A percentile compares a stretch with the other conserved stretches of the same genome.
Conservation (phyloP, 2,888 invertebrate genomes). For the Auanema sp. region DNA sequence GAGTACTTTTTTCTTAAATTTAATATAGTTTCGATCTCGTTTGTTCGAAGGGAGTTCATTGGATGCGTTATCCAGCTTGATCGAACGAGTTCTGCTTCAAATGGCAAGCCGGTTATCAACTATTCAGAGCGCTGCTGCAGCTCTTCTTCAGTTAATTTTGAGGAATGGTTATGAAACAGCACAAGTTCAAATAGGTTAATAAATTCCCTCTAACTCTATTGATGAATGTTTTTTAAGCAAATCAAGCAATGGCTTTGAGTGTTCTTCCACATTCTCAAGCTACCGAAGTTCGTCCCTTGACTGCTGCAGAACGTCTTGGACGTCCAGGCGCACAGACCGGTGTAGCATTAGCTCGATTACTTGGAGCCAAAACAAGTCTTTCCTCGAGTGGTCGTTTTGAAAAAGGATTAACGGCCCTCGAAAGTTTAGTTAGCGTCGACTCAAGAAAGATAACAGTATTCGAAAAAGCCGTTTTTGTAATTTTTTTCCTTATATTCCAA, state of each 20-base stretch:
- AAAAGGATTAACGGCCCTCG: slow-evolving; percentile 77
- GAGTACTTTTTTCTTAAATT: too few species aligned
- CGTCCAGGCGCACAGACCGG: slow-evolving; percentile 74
- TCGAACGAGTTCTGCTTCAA: slow-evolving; percentile 55
- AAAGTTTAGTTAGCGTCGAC: slow-evolving; percentile 42
- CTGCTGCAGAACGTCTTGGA: slow-evolving; percentile 42
- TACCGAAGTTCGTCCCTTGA: slow-evolving; percentile 17
- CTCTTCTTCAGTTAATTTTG: slow-evolving; percentile 58
- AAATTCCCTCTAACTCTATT: neutral
- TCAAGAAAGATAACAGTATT: slow-evolving; percentile 43
- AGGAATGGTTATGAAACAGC: slow-evolving; percentile 56
- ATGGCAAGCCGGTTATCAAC: slow-evolving; percentile 52
- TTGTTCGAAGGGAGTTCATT: slow-evolving; percentile 56
- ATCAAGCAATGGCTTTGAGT: slow-evolving; percentile 33
- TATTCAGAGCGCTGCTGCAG: slow-evolving; percentile 60
- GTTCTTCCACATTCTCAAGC: slow-evolving; percentile 21
- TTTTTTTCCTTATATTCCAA: too few species aligned
- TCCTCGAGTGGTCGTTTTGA: slow-evolving; percentile 87
- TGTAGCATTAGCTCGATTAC: slow-evolving; percentile 89
- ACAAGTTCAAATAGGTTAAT: slow-evolving; percentile 31
- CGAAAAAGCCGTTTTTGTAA: slow-evolving; percentile 51
- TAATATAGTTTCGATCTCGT: neutral
- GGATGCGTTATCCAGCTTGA: slow-evolving; percentile 54
- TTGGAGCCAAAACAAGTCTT: slow-evolving; percentile 67
- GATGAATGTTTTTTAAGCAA: slow-evolving; percentile 17